These are phyloP conservation scores for Diarsia brunnea DNA, from an alignment of 2,888 invertebrate genomes.

Conservation along the genomic window DNA sequence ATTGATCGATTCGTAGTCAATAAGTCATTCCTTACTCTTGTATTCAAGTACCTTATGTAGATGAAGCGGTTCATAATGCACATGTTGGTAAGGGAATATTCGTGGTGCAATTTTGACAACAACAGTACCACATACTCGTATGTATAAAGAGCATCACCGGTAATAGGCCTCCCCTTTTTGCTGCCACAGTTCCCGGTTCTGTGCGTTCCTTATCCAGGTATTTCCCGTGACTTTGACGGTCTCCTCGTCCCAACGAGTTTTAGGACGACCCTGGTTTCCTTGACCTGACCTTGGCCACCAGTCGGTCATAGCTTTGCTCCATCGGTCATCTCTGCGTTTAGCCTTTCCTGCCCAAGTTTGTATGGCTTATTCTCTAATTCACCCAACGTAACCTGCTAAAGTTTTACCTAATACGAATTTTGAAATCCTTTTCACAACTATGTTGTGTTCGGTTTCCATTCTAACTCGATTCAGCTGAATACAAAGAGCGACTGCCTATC, in stretches of 20 bases:
- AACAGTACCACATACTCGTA: too few relatives aligned
- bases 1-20: slow-evolving; percentile 36
- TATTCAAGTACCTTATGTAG: slow-evolving; percentile 17
- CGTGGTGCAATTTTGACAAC: not conserved
- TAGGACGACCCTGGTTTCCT: too few relatives aligned
- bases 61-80: not conserved
- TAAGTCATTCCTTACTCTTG: slow-evolving; percentile 7
- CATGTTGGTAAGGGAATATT: not conserved
- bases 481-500: not conserved
- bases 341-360: too few relatives aligned
- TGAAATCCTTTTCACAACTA: not conserved
- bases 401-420: not conserved
- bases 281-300: too few relatives aligned
- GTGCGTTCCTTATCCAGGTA: too few relatives aligned
- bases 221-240: too few relatives aligned
- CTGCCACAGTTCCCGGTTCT: too few relatives aligned
- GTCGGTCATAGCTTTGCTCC: too few relatives aligned
- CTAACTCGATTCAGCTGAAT: not conserved
- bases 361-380: not conserved
- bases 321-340: too few relatives aligned
- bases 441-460: not conserved
- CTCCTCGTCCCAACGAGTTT: too few relatives aligned
- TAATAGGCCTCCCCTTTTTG: too few relatives aligned
- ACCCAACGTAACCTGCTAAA: not conserved
- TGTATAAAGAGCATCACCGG: too few relatives aligned